Conservation (phyloP, 2,888 invertebrate species). For the Nycteola revayana region DNA sequence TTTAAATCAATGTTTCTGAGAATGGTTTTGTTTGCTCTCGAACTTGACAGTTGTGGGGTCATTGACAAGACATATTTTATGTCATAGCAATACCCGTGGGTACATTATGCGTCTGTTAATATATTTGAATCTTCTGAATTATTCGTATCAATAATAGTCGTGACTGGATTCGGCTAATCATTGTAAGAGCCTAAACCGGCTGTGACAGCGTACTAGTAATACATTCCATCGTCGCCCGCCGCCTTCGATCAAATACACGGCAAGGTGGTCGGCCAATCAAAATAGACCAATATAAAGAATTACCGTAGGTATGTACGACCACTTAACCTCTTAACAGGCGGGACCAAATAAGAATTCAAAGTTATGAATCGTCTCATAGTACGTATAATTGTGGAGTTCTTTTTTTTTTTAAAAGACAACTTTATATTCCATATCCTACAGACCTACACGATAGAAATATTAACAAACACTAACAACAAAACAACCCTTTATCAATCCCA, state of each 20-base stretch:
- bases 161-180: constrained; percentile 55
- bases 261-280: constrained; percentile 39
- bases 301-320: too few relatives aligned
- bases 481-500: too few relatives aligned
- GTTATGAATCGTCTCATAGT: too few relatives aligned
- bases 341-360: too few relatives aligned
- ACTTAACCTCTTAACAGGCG: too few relatives aligned
- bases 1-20: constrained; percentile 29
- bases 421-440: too few relatives aligned
- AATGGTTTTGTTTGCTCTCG: constrained; percentile 27
- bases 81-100: constrained; percentile 18
- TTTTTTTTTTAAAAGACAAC: too few relatives aligned
- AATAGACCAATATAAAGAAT: constrained; percentile 27
- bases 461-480: too few relatives aligned
- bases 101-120: constrained; percentile 12
- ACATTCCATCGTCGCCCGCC: constrained; percentile 45
- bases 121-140: constrained; percentile 16
- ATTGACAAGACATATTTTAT: constrained; percentile 25
- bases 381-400: too few relatives aligned
- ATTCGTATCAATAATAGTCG: constrained; percentile 46
- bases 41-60: constrained; percentile 23
- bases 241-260: constrained; percentile 16
- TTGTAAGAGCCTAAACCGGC: constrained; percentile 46
- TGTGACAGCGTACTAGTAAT: constrained; percentile 42
- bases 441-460: too few relatives aligned